Evolutionary conservation across 2,113 vertebrate species (phyloP).

Genomic region (Chloebia gouldiae): DNA sequence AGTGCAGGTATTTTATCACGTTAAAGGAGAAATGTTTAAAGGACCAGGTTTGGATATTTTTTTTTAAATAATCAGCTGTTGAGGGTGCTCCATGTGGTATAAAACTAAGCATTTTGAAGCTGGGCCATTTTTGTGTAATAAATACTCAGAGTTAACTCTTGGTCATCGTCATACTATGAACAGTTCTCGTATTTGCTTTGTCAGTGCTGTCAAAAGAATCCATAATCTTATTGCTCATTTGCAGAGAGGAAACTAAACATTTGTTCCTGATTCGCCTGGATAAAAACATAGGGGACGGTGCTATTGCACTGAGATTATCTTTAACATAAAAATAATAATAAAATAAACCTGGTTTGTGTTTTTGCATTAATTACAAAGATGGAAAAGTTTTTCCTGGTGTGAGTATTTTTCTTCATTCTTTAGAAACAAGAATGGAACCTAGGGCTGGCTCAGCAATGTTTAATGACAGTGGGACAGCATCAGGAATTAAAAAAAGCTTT

Average conservation of each 20-base stretch:
- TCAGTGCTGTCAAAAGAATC: not conserved
- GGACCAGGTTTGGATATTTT: too few relatives aligned
- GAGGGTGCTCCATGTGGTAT: not conserved
- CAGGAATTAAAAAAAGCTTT: not conserved
- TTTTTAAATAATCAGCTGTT: not conserved
- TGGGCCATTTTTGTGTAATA: not conserved
- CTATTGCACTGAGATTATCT: not conserved
- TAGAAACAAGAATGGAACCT: not conserved
- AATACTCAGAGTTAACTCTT: not conserved
- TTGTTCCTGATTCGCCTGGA: not conserved
- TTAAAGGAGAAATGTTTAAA: not conserved
- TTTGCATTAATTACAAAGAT: not conserved
- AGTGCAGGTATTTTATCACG: not conserved
- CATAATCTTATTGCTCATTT: not conserved
- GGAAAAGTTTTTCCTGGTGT: not conserved
- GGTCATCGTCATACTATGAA: not conserved
- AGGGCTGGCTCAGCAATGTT: not conserved
- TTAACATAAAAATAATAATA: not conserved
- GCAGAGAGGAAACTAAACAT: not conserved
- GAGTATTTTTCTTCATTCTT: not conserved
- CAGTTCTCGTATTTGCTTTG: conserved; percentile 2
- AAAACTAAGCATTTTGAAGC: not conserved
- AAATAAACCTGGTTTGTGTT: not conserved
- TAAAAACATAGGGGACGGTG: not conserved
- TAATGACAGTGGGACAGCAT: not conserved